Evolutionary conservation across 2,797 vertebrate species (phyloP), one percentile per base, ranked within the genome.

Genomic region (Lerista edwardsae): DNA sequence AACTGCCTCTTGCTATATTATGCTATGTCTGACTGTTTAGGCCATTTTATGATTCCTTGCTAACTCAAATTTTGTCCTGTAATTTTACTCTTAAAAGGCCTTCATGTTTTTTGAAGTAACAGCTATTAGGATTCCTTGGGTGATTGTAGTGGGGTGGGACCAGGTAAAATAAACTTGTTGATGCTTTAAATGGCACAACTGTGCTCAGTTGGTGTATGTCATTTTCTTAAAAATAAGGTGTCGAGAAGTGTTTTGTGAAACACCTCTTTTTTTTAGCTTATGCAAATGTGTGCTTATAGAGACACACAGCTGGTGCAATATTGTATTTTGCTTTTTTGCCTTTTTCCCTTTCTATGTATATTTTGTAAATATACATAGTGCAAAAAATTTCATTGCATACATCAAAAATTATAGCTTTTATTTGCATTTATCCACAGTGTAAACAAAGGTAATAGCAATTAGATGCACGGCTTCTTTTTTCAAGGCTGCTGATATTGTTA

Each of bases 351-450:
- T 90, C 93, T 94, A 94, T 95, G 94, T 95, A 95, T 94, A 95
- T 95, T 94, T 91, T 80, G 84, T 25, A 84, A 93, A 93, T 95
- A 95, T 94, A 94, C 94, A 94, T 95, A 93, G 89, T 84, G 89
- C 89, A 86, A 41, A 90, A 89, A 80, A 89, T 91, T 55, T 91
- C 94, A 94, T 89, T 94, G 88, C 93, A 87, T 93, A 94, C 92
- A 92, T 94, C 88, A 84, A 92, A 92, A 93, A 78, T 85, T 87
- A 84, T 83, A 89, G 80, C 88, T 94, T 94, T 92, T 91, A 81
- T 93, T 93, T 93, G 92, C 90, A 83, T 79, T 81, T 91, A 87
- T 79, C 36, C 82, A 41, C 86, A 89, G 76, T 78, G 76, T 89
- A 81, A 87, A 31, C 15, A 47, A 3, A 9, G 0, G 14, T 71